phyloP scores from a whole-genome alignment of 2,113 vertebrate species.

The Pyxicephalus adspersus region DNA sequence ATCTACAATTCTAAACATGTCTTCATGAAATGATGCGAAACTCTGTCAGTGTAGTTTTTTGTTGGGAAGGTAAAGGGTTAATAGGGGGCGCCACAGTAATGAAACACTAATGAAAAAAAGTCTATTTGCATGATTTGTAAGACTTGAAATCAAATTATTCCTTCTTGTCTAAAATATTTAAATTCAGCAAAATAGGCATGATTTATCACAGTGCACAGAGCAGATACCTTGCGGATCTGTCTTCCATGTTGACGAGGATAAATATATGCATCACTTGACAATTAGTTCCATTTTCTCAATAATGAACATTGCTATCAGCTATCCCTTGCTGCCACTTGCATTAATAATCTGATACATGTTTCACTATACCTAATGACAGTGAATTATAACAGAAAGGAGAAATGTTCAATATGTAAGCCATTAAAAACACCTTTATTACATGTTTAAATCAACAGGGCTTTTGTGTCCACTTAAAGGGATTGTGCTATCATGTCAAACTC shows the following conservation, averaged over 20 bases:
- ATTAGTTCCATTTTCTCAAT: background rate
- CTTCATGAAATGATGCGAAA: background rate
- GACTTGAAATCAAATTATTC: conserved; percentile 21
- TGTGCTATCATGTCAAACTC: too few species aligned
- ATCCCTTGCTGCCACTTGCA: background rate
- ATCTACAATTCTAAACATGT: conserved; percentile 18
- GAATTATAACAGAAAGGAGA: too few species aligned
- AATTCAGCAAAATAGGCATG: conserved; percentile 12
- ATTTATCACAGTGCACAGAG: conserved; percentile 26
- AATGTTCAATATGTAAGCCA: too few species aligned
- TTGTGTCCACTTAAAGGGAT: too few species aligned
- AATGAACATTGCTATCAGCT: conserved; percentile 13
- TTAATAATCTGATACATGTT: background rate
- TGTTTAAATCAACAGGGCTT: too few species aligned
- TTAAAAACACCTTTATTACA: too few species aligned
- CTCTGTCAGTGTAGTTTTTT: conserved; percentile 37
- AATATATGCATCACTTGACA: conserved; percentile 15
- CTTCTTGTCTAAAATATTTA: conserved; percentile 37
- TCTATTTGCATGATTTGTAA: conserved; percentile 20
- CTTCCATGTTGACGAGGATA: background rate
- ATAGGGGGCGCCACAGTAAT: conserved; percentile 44
- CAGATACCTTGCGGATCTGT: conserved; percentile 14
- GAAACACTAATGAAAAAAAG: conserved; percentile 44
- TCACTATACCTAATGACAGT: too few species aligned
- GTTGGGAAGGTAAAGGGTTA: conserved; percentile 46